phyloP scores from a whole-genome alignment of 2,797 vertebrate genomes.

The Lepilemur ruficaudatus region DNA sequence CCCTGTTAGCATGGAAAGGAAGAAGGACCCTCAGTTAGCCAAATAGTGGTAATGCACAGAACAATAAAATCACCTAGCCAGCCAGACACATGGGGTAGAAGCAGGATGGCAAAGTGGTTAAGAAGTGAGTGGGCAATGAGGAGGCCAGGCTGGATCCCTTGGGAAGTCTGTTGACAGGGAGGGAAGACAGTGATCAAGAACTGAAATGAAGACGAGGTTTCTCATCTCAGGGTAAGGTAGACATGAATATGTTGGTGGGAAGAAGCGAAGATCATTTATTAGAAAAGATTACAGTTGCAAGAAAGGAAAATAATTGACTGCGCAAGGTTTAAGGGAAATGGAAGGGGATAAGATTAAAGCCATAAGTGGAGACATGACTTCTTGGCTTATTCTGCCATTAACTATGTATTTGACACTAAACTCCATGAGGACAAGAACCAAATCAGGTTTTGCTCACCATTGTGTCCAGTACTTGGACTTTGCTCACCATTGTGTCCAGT shows the following conservation, averaged over 20 bases:
- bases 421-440: neutral
- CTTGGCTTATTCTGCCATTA: neutral
- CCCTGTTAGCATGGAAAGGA: neutral
- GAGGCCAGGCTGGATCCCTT: neutral
- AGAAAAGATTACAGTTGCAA: neutral
- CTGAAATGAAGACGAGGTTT: neutral
- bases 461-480: neutral
- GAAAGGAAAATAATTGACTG: slow-evolving; percentile 8
- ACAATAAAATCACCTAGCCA: neutral
- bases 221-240: neutral
- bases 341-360: neutral
- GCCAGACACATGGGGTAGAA: neutral
- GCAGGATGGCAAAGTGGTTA: neutral
- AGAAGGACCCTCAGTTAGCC: neutral
- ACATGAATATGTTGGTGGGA: neutral
- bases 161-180: neutral
- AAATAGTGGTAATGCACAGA: neutral
- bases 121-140: neutral
- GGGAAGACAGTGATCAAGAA: neutral
- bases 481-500: neutral
- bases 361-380: neutral
- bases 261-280: neutral
- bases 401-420: neutral
- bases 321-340: neutral
- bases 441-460: neutral